phyloP scores from a whole-genome alignment of 2,113 vertebrate species.

The Campylomormyrus tamandua region DNA sequence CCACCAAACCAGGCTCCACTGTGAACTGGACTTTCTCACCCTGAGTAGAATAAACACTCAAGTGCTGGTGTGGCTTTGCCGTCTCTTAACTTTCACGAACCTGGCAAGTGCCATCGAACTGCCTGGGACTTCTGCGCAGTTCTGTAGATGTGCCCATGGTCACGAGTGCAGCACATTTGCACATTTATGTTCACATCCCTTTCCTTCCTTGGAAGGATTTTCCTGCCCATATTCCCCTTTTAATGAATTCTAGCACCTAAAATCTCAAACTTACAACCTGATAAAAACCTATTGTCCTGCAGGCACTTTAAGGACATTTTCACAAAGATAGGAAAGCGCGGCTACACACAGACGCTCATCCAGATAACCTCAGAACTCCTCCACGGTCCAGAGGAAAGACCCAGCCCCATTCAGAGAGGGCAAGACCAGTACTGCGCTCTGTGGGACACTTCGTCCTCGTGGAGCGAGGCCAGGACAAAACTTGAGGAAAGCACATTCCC shows the following conservation, averaged over 20 bases:
- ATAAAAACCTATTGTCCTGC: neutral
- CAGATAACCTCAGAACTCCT: neutral
- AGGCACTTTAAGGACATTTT: neutral
- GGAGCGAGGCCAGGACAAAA: neutral
- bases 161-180: neutral
- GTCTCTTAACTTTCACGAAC: neutral
- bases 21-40: neutral
- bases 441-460: neutral
- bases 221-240: neutral
- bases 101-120: neutral
- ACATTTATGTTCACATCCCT: neutral
- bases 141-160: neutral
- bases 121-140: neutral
- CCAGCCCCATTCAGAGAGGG: neutral
- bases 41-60: neutral
- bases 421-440: neutral
- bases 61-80: neutral
- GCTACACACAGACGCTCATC: neutral
- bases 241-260: neutral
- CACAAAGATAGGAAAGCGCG: neutral
- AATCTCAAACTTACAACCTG: neutral
- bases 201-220: neutral
- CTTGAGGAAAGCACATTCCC: neutral
- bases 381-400: neutral
- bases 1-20: neutral